Conservation (phyloP, 2,888 invertebrate genomes). For the Monopis laevigella region DNA sequence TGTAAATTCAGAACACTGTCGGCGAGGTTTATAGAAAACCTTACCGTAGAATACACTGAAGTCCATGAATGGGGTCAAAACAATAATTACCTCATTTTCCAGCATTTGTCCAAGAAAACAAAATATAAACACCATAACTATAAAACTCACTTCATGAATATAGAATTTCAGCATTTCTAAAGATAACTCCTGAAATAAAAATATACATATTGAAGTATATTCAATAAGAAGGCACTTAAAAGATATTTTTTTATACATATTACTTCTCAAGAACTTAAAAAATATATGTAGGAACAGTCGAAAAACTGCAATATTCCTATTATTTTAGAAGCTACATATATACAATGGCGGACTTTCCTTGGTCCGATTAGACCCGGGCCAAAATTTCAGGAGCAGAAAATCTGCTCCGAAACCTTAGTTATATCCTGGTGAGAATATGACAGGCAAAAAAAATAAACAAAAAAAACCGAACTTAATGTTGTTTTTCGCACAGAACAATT, state of each 20-base stretch:
- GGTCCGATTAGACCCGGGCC: background rate
- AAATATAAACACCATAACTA: constrained; percentile 44
- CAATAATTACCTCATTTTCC: constrained; percentile 39
- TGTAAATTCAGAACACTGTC: too few relatives aligned
- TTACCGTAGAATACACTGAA: too few relatives aligned
- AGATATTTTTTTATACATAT: constrained; percentile 19
- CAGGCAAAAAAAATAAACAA: too few relatives aligned
- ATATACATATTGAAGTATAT: background rate
- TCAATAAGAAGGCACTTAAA: constrained; percentile 25
- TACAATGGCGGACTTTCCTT: background rate
- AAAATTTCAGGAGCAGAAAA: too few relatives aligned
- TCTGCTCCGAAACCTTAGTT: too few relatives aligned
- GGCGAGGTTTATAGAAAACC: too few relatives aligned
- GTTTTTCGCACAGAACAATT: too few relatives aligned
- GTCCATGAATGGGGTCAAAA: too few relatives aligned
- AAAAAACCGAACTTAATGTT: too few relatives aligned
- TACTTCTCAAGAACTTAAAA: background rate
- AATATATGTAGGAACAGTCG: background rate
- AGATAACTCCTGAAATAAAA: constrained; percentile 31
- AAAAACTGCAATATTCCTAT: background rate
- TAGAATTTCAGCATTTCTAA: constrained; percentile 48
- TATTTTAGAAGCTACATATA: background rate
- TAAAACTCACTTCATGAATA: constrained; percentile 41
- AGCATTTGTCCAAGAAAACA: constrained; percentile 49
- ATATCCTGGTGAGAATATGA: too few relatives aligned